A percentile compares a stretch with the other conserved stretches of the same genome.
These are phyloP conservation scores for Hydrolagus affinis DNA, from an alignment of 2,113 vertebrate genomes.

Conservation along the genomic window DNA sequence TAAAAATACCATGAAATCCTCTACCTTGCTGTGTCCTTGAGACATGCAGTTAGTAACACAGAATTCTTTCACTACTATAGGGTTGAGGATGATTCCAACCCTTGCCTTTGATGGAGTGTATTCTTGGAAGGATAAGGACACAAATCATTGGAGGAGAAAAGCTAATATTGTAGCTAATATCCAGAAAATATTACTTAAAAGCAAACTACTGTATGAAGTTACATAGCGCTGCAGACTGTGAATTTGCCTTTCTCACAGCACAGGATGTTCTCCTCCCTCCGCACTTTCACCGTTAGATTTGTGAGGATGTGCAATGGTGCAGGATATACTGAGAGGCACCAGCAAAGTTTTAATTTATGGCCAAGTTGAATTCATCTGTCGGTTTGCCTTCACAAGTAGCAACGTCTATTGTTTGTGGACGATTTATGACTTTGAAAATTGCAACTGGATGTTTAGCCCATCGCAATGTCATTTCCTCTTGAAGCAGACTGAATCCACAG, in stretches of 20 bases:
- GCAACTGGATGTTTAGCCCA: neutral
- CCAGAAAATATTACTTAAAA: neutral
- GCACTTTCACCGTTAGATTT: neutral
- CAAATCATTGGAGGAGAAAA: neutral
- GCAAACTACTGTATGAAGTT: neutral
- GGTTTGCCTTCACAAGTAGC: neutral
- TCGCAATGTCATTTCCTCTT: conserved; percentile 2
- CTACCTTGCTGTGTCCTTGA: neutral
- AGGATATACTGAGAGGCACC: neutral
- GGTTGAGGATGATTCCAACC: neutral
- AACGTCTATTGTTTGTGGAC: neutral
- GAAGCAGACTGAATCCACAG: conserved; percentile 33
- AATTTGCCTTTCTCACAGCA: too few species aligned
- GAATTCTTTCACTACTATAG: neutral
- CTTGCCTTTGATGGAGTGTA: neutral
- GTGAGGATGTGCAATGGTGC: neutral
- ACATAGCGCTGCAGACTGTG: neutral
- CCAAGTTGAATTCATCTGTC: neutral
- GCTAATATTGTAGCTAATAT: neutral
- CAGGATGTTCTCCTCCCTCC: neutral
- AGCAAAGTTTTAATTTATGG: neutral
- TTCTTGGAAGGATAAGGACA: neutral
- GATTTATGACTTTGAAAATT: neutral
- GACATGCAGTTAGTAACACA: too few species aligned
- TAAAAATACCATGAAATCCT: too few species aligned